Conservation (phyloP, 2,113 vertebrate genomes). For the Melanostigma gelatinosum region DNA sequence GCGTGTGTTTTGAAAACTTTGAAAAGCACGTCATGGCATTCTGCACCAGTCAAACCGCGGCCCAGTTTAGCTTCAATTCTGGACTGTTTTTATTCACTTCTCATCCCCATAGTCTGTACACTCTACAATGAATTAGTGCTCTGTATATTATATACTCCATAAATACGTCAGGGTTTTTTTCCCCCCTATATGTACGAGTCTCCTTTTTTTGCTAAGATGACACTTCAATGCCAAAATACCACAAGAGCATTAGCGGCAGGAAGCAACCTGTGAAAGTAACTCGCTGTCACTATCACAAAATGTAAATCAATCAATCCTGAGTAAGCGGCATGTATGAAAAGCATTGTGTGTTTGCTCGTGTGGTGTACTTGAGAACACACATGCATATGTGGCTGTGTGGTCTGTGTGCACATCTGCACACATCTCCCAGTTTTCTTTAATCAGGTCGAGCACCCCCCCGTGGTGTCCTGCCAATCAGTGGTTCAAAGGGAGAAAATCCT, state of each 20-base stretch:
- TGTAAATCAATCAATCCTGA: slow-evolving; percentile 20
- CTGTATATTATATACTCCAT: slow-evolving; percentile 8
- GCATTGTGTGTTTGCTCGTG: neutral
- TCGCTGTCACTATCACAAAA: slow-evolving; percentile 8
- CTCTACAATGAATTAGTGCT: slow-evolving; percentile 29
- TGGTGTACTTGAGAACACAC: slow-evolving; percentile 1
- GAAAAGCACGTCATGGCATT: slow-evolving; percentile 53
- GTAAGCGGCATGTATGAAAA: slow-evolving; percentile 6
- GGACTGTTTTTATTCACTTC: slow-evolving; percentile 58
- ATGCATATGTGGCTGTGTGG: slow-evolving; percentile 9
- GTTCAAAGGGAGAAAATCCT: no score
- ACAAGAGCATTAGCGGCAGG: neutral
- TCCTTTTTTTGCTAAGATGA: neutral
- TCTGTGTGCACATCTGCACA: slow-evolving; percentile 11
- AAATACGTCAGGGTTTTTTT: neutral
- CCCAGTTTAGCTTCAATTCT: slow-evolving; percentile 52
- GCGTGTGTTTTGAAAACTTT: slow-evolving; percentile 47
- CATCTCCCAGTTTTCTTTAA: no score
- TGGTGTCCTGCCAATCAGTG: no score
- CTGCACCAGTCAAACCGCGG: slow-evolving; percentile 58
- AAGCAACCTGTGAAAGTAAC: slow-evolving; percentile 3
- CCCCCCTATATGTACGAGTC: no score
- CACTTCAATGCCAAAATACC: slow-evolving; percentile 16
- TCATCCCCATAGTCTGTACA: slow-evolving; percentile 25
- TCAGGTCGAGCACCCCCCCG: no score